These are phyloP conservation scores for Temnothorax longispinosus DNA, from an alignment of 1,140 invertebrate species.

Conservation along the genomic window DNA sequence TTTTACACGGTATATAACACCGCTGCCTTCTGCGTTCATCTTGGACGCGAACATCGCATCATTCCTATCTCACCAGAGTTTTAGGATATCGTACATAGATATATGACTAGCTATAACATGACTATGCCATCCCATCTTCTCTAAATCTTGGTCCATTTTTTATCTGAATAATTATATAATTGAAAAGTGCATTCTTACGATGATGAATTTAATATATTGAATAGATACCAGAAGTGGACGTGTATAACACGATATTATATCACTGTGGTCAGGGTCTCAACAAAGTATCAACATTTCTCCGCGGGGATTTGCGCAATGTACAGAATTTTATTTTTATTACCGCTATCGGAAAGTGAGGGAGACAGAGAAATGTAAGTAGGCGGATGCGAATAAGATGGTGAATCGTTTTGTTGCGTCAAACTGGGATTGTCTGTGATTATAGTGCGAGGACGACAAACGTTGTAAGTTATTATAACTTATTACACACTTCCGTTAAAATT, in stretches of 20 bases:
- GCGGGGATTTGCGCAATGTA: not conserved
- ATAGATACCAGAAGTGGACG: not conserved
- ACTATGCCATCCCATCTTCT: constrained; percentile 34
- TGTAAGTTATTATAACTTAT: constrained; percentile 51
- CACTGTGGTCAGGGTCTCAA: constrained; percentile 35
- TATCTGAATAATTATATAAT: constrained; percentile 5
- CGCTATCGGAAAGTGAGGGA: not conserved
- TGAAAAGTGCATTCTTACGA: constrained; percentile 27
- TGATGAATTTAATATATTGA: not conserved
- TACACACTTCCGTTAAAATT: constrained; percentile 37
- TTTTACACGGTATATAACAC: constrained; percentile 69
- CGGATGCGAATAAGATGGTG: constrained; percentile 6
- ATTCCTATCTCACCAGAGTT: constrained; percentile 77
- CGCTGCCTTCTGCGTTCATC: constrained; percentile 65
- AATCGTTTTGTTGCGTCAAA: constrained; percentile 45
- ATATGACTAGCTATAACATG: constrained; percentile 22
- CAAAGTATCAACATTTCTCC: constrained; percentile 29
- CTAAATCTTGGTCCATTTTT: constrained; percentile 26
- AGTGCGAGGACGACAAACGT: not conserved
- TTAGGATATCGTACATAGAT: constrained; percentile 75
- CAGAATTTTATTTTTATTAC: constrained; percentile 60
- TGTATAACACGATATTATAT: constrained; percentile 27
- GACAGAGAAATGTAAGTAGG: not conserved
- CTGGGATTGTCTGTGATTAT: constrained; percentile 55
- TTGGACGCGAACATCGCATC: constrained; percentile 71